Evolutionary conservation across 2,888 invertebrate species (phyloP), one percentile per base, ranked within the genome.

Genomic region (Arge pagana): DNA sequence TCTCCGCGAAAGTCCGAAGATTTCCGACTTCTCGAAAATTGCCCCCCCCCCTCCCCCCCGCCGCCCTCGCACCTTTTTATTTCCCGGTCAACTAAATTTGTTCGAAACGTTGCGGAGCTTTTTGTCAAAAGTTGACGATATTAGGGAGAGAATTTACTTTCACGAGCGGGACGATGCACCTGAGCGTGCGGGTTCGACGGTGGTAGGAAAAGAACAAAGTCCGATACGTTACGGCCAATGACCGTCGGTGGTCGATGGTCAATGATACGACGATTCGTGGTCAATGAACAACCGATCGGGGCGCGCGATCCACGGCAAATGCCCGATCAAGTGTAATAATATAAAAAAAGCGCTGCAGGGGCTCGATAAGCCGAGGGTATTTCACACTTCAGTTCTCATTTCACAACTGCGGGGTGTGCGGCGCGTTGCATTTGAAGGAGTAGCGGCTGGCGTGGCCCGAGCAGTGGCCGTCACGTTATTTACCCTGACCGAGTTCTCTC

Each of bases 291-390:
- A 26, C 2, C 28, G 11, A 19, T 19, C 18, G 18, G 19, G 18
- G 18, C 30, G 15, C 28, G 41, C 42, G 30, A 30, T 23, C 23
- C 16, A 30, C 30, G 5, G 35, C 3, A n/a, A 18, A 18, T 21
- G 42, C 21, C 30, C 42, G 28, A 42, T 42, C 30, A 11, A 5
- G 28, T 42, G 28, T 42, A 63, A 63, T 65, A 68, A 68, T 72
- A 66, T 61, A 62, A 68, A 68, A 64, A 70, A 68, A 72, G 63
- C 65, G 63, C 70, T 71, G 72, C 71, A 64, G 68, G 64, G 59
- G 63, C 43, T 67, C 67, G 76, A 76, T 76, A 76, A 76, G 76
- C 76, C 68, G 61, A 67, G 70, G 70, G 74, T 74, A 75, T 76
- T 76, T 76, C 74, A 76, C 76, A 76, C 76, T 75, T 69, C 74